Evolutionary conservation across 2,797 vertebrate species (phyloP).

Genomic region (Hypotaenidia okinawae): DNA sequence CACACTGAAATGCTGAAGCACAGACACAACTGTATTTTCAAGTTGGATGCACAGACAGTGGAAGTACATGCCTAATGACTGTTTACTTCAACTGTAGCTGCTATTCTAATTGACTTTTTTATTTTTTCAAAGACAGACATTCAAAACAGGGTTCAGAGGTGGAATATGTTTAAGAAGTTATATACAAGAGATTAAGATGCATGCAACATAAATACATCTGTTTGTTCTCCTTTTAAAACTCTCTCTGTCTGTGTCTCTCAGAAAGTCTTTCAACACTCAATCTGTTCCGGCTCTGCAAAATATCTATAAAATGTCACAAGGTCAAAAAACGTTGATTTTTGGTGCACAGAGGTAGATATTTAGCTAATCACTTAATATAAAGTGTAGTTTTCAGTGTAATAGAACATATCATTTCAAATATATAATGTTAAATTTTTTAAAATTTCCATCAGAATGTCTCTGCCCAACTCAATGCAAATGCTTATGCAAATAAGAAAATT

Average conservation of each 20-base stretch:
- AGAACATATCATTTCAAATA: not conserved
- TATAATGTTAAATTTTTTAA: not conserved
- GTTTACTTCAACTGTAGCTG: conserved; percentile 29
- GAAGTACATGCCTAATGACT: conserved; percentile 21
- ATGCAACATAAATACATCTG: not conserved
- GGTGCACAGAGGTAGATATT: not conserved
- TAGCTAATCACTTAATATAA: not conserved
- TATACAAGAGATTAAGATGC: not conserved
- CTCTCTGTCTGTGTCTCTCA: not conserved
- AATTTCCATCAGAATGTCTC: not conserved
- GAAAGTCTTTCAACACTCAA: not conserved
- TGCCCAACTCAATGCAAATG: not conserved
- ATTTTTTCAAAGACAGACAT: not conserved
- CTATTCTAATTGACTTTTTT: conserved; percentile 14
- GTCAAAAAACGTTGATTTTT: not conserved
- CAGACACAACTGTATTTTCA: conserved; percentile 51
- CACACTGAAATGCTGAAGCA: conserved; percentile 34
- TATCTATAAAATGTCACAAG: not conserved
- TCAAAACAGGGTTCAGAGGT: conserved; percentile 3
- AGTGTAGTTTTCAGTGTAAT: not conserved
- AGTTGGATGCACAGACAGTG: conserved; percentile 15
- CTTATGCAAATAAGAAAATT: not conserved
- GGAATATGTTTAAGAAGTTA: not conserved
- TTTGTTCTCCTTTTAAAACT: not conserved
- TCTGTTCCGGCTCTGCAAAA: not conserved